Conservation (phyloP, 2,113 vertebrate species). For the Delphinapterus leucas region DNA sequence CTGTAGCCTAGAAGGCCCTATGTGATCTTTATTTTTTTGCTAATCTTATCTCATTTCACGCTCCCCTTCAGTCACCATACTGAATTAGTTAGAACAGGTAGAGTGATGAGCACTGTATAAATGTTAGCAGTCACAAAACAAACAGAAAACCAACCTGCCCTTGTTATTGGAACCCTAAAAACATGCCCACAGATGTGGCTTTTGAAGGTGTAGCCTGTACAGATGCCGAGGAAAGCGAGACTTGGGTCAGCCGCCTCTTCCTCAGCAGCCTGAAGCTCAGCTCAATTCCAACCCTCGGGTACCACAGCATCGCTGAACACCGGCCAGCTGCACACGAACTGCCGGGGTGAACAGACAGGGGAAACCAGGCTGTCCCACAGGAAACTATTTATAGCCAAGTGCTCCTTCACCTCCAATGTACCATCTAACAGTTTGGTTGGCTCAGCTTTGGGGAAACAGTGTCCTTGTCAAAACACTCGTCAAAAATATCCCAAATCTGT, state of each 20-base stretch:
- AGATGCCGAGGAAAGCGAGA: not conserved
- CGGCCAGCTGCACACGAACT: rapidly evolving
- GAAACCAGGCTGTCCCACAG: conserved; percentile 13
- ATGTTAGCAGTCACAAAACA: not conserved
- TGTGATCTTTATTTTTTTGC: not conserved
- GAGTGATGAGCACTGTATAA: not conserved
- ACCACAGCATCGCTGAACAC: not conserved
- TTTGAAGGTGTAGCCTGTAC: not conserved
- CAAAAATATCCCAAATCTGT: conserved; percentile 54
- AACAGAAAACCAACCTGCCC: not conserved
- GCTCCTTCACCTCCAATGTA: conserved; percentile 64
- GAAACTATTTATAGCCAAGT: conserved; percentile 43
- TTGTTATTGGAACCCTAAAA: not conserved
- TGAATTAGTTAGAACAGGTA: not conserved
- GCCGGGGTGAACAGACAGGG: not conserved
- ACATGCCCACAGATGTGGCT: not conserved
- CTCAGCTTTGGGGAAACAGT: conserved; percentile 54
- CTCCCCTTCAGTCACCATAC: not conserved
- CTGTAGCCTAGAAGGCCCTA: not conserved
- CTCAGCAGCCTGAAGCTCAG: not conserved
- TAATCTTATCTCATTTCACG: conserved; percentile 11
- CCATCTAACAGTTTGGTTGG: conserved; percentile 59
- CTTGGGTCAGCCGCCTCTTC: rapidly evolving
- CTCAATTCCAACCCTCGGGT: not conserved
- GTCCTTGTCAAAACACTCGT: conserved; percentile 64